phyloP scores from a whole-genome alignment of 2,888 invertebrate genomes.

The Anthrax anthrax region DNA sequence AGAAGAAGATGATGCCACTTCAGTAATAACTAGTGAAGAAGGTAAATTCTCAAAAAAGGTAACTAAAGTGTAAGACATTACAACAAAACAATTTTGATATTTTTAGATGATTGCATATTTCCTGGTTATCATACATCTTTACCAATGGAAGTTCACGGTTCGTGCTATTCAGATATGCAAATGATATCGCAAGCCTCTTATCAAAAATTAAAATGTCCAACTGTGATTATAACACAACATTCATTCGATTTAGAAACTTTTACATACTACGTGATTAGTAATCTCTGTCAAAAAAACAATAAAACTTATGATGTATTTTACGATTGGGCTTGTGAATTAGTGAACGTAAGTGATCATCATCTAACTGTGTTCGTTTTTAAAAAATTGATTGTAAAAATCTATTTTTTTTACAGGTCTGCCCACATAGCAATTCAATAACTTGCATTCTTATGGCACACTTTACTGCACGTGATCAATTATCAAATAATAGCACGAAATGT shows the following conservation, averaged over 20 bases:
- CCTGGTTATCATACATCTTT: slow-evolving; percentile 34
- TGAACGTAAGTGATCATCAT: slow-evolving; percentile 25
- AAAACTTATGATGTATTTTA: slow-evolving; percentile 34
- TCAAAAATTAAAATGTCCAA: slow-evolving; percentile 28
- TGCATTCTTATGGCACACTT: slow-evolving; percentile 33
- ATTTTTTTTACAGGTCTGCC: slow-evolving; percentile 23
- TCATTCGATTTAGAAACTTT: slow-evolving; percentile 35
- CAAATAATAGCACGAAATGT: slow-evolving; percentile 20
- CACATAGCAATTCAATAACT: slow-evolving; percentile 26
- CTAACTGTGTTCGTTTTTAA: too few relatives aligned
- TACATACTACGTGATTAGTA: slow-evolving; percentile 32
- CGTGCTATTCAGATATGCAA: slow-evolving; percentile 35
- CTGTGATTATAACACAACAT: slow-evolving; percentile 32
- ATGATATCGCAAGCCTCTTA: slow-evolving; percentile 34
- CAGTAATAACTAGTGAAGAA: slow-evolving; percentile 35
- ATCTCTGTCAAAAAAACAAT: slow-evolving; percentile 33
- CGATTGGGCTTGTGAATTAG: slow-evolving; percentile 33
- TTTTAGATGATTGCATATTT: slow-evolving; percentile 32
- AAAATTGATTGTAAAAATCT: neutral
- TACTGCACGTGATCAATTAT: slow-evolving; percentile 29
- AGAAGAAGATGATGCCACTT: slow-evolving; percentile 34
- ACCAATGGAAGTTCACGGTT: slow-evolving; percentile 34
- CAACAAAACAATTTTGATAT: neutral
- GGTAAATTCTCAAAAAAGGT: slow-evolving; percentile 19
- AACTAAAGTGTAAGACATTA: too few relatives aligned